phyloP scores from a whole-genome alignment of 2,888 invertebrate genomes.

The Romanomermis culicivorax region DNA sequence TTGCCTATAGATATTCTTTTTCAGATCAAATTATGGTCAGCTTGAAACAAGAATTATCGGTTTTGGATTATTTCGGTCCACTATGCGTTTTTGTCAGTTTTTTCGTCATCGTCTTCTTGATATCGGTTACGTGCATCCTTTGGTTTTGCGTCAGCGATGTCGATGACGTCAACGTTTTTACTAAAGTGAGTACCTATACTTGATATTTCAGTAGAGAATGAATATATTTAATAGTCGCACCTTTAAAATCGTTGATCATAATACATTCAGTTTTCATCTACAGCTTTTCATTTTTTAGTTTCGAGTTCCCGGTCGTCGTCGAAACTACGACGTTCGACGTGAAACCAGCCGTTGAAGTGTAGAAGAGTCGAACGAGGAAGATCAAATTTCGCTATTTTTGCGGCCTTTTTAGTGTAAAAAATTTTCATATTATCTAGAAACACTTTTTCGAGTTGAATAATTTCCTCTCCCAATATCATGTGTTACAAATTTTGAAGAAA shows the following conservation, averaged over 20 bases:
- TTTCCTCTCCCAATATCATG: background rate
- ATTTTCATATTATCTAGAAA: background rate
- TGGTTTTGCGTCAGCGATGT: conserved; percentile 21
- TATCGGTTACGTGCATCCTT: conserved; percentile 39
- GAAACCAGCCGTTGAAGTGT: too few species aligned
- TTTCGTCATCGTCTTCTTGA: conserved; percentile 21
- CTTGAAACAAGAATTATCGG: conserved; percentile 24
- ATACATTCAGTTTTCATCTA: background rate
- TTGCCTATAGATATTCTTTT: too few species aligned
- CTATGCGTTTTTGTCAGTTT: conserved; percentile 21
- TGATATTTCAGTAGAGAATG: too few species aligned
- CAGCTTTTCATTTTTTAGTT: background rate
- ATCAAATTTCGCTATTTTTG: background rate
- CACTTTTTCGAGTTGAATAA: background rate
- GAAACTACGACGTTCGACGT: background rate
- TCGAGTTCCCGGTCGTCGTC: background rate
- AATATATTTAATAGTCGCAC: too few species aligned
- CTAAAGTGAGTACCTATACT: background rate
- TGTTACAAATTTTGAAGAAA: background rate
- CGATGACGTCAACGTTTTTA: conserved; percentile 3
- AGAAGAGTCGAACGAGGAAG: background rate
- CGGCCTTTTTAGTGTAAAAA: too few species aligned
- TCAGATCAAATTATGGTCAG: conserved; percentile 16
- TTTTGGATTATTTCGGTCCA: conserved; percentile 27
- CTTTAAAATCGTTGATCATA: too few species aligned